phyloP scores from a whole-genome alignment of 1,140 invertebrate genomes.

The Bombyx mori region ASM3026992v2 NC_085127.1:1886001-1886500 shows the following conservation, averaged over 20 bases:
- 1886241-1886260: slow-evolving; percentile 22
- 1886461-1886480: slow-evolving; percentile 4
- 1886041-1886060: not conserved
- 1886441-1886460: slow-evolving; percentile 5
- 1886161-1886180: slow-evolving; percentile 69
- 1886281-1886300: slow-evolving; percentile 9
- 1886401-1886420: slow-evolving; percentile 28
- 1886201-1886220: slow-evolving; percentile 11
- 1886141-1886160: slow-evolving; percentile 53
- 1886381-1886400: slow-evolving; percentile 47
- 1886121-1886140: slow-evolving; percentile 26
- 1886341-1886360: slow-evolving; percentile 38
- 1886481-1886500: slow-evolving; percentile 1
- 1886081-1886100: slow-evolving; percentile 37
- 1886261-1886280: slow-evolving; percentile 5
- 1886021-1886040: no score
- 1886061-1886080: slow-evolving; percentile 29
- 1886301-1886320: slow-evolving; percentile 31
- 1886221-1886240: slow-evolving; percentile 17
- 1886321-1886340: slow-evolving; percentile 29
- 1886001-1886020: no score
- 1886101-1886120: slow-evolving; percentile 24
- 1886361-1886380: slow-evolving; percentile 39
- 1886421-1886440: slow-evolving; percentile 14
- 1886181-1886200: slow-evolving; percentile 39